Conservation (phyloP, 2,888 invertebrate genomes). For the Agrochola circellaris region DNA sequence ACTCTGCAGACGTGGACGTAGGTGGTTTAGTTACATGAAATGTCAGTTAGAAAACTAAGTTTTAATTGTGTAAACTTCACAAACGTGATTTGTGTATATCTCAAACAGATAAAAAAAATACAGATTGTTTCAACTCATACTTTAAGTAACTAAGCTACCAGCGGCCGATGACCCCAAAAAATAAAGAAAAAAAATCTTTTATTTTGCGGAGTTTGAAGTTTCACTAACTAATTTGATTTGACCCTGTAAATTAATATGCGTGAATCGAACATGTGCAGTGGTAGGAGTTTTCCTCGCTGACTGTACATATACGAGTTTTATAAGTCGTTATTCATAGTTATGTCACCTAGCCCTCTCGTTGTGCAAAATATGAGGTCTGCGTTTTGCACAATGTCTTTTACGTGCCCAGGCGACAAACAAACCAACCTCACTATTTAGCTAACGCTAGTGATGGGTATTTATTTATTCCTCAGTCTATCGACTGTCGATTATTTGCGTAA, state of each 20-base stretch:
- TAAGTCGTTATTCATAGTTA: constrained; percentile 70
- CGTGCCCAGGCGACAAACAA: constrained; percentile 53
- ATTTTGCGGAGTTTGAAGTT: too few species aligned
- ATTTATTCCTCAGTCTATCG: constrained; percentile 32
- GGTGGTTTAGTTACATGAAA: too few species aligned
- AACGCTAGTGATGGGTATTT: constrained; percentile 52
- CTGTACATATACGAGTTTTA: constrained; percentile 45
- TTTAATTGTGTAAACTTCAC: too few species aligned
- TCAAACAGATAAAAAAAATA: too few species aligned
- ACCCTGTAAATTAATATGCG: not conserved
- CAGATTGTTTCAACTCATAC: too few species aligned
- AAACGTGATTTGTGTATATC: too few species aligned
- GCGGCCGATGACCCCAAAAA: too few species aligned
- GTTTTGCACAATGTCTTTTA: constrained; percentile 67
- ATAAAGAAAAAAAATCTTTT: too few species aligned
- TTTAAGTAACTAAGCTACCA: too few species aligned
- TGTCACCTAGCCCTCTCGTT: constrained; percentile 62
- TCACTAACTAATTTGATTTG: not conserved
- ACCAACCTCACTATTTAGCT: constrained; percentile 46
- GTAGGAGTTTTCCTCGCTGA: not conserved
- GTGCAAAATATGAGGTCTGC: constrained; percentile 69
- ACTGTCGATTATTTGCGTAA: constrained; percentile 38
- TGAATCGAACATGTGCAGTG: too few species aligned
- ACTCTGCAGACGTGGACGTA: too few species aligned
- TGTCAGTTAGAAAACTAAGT: too few species aligned